phyloP scores from a whole-genome alignment of 2,113 vertebrate species.

The Atrichornis clamosus region DNA sequence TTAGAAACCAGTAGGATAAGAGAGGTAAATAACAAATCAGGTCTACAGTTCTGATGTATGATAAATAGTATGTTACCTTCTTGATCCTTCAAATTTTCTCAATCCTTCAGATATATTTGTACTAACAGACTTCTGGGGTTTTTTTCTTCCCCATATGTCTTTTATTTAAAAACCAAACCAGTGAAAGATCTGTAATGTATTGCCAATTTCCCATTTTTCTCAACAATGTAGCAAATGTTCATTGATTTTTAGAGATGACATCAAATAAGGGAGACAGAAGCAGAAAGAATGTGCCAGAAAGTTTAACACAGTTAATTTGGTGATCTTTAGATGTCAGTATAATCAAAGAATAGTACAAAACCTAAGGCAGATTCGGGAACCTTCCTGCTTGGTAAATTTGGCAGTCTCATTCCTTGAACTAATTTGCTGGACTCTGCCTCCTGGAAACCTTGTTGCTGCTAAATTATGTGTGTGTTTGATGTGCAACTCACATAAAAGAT shows the following conservation, averaged over 20 bases:
- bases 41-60: background rate
- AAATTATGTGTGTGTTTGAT: background rate
- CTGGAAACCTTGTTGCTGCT: background rate
- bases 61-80: background rate
- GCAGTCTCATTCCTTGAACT: background rate
- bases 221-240: background rate
- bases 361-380: background rate
- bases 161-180: background rate
- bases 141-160: background rate
- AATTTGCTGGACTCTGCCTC: background rate
- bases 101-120: background rate
- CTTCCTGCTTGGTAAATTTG: background rate
- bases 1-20: background rate
- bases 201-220: background rate
- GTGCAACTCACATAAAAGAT: background rate
- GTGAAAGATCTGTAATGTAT: background rate
- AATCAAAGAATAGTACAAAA: slow-evolving; percentile 38
- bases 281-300: background rate
- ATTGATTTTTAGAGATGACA: background rate
- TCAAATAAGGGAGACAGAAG: background rate
- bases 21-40: background rate
- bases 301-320: background rate
- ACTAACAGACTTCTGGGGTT: background rate
- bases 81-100: background rate
- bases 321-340: slow-evolving; percentile 68